These are phyloP conservation scores for Columba livia DNA, from an alignment of 2,113 vertebrate genomes.

Conservation along the genomic window DNA sequence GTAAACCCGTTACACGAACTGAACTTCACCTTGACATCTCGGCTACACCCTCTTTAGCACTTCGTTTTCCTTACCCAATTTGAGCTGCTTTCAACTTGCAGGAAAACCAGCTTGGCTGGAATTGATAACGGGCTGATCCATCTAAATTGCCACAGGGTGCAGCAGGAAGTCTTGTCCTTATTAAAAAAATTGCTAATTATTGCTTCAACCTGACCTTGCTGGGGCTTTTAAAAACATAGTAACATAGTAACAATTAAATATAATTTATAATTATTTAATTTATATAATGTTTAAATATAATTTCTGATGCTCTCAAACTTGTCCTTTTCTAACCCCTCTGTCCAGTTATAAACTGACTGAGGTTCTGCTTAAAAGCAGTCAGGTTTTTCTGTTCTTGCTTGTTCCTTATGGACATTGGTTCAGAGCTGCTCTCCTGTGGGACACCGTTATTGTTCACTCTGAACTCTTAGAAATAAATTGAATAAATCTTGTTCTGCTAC, in stretches of 20 bases:
- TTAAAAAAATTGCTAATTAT: background rate
- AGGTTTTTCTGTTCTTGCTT: background rate
- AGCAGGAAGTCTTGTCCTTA: background rate
- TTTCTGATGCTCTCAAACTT: background rate
- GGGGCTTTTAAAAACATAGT: background rate
- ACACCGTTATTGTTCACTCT: background rate
- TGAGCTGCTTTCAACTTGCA: background rate
- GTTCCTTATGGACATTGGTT: background rate
- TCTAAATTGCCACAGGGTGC: no score
- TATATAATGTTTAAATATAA: background rate
- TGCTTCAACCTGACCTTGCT: background rate
- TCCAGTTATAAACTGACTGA: background rate
- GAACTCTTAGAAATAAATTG: background rate
- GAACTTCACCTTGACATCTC: background rate
- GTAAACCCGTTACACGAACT: conserved; percentile 54
- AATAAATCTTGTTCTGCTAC: background rate
- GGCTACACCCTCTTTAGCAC: background rate
- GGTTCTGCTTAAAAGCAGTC: background rate
- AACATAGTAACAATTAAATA: background rate
- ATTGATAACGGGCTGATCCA: background rate
- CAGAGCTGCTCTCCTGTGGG: background rate
- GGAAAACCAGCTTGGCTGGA: background rate
- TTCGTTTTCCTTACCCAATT: background rate
- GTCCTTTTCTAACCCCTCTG: background rate
- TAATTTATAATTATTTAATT: background rate